Conservation (phyloP, 2,888 invertebrate species). For the Bombylius discolor region DNA sequence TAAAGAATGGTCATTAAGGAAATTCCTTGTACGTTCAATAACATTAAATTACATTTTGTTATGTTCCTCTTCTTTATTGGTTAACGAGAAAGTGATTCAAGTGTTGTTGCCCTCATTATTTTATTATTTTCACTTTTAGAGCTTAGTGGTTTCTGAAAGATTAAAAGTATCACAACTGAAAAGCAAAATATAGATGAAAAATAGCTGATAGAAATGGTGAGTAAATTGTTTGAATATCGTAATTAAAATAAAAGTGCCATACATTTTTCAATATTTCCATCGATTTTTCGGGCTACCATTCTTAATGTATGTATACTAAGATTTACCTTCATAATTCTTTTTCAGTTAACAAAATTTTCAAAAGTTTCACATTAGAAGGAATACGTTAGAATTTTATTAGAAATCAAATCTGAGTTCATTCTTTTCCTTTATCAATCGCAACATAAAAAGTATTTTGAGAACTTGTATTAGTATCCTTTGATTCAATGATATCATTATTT, state of each 20-base stretch:
- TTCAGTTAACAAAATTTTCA: conserved; percentile 32
- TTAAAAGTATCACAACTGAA: background rate
- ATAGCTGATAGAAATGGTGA: conserved; percentile 34
- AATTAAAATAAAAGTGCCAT: too few species aligned
- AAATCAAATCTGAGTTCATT: conserved; percentile 37
- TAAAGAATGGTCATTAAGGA: background rate
- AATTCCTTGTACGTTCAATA: conserved; percentile 9
- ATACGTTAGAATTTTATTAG: conserved; percentile 28
- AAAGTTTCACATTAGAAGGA: conserved; percentile 24
- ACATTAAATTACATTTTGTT: conserved; percentile 10
- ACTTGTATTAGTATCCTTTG: conserved; percentile 41
- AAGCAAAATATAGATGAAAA: conserved; percentile 31
- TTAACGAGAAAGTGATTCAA: too few species aligned
- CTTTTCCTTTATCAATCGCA: conserved; percentile 39
- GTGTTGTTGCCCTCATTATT: too few species aligned
- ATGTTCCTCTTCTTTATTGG: too few species aligned
- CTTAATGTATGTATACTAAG: too few species aligned
- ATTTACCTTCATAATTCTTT: too few species aligned
- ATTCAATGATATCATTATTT: conserved; percentile 37
- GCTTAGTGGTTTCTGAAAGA: too few species aligned
- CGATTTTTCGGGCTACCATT: too few species aligned
- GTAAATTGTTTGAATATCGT: conserved; percentile 4
- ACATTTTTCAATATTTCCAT: too few species aligned
- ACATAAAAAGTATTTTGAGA: conserved; percentile 38
- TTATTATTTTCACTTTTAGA: too few species aligned